These are phyloP conservation scores for Cryptoblepharus egeriae DNA, from an alignment of 2,797 vertebrate genomes.

Conservation along the genomic window DNA sequence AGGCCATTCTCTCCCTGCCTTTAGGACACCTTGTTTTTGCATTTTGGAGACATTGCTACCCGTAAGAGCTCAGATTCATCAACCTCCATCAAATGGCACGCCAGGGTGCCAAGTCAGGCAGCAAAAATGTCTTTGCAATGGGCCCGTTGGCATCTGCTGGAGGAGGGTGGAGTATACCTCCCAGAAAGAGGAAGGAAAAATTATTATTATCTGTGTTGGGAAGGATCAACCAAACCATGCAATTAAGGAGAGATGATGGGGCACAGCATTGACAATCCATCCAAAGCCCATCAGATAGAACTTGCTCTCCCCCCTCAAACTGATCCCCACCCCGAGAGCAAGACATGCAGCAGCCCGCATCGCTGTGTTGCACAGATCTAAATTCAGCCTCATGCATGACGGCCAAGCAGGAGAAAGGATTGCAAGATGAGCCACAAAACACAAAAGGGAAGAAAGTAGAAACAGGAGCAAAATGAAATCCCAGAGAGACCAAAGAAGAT, in stretches of 20 bases:
- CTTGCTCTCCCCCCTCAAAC: not conserved
- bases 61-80: not conserved
- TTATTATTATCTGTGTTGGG: not conserved
- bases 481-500: not conserved
- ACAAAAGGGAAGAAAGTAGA: not conserved
- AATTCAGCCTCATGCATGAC: not conserved
- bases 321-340: not conserved
- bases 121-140: not conserved
- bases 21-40: not conserved
- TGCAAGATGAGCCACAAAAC: not conserved
- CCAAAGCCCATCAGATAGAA: not conserved
- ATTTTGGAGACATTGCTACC: not conserved
- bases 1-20: not conserved
- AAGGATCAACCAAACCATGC: constrained; percentile 13
- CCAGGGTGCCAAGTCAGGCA: not conserved
- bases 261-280: not conserved
- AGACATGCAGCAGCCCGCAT: not conserved
- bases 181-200: not conserved
- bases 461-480: not conserved
- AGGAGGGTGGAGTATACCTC: not conserved
- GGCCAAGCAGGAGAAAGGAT: not conserved
- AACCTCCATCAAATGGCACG: not conserved
- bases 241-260: not conserved
- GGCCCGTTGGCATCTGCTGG: not conserved
- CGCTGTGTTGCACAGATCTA: not conserved